Evolutionary conservation across 2,113 vertebrate species (phyloP), one percentile per base, ranked within the genome.

Genomic region (Tangachromis dhanisi): DNA sequence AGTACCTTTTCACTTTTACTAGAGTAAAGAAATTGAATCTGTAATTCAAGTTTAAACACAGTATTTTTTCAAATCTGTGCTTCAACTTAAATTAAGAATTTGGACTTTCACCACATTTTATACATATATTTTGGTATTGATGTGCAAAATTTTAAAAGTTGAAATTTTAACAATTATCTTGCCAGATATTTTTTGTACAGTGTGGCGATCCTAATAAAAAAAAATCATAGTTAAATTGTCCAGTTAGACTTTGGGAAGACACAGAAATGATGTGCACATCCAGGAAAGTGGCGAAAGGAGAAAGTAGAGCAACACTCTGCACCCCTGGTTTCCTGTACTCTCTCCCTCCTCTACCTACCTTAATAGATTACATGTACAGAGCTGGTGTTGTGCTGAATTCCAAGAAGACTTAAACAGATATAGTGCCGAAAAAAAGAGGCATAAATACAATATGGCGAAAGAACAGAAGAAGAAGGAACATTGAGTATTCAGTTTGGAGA

Each of bases 341-440:
- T 95, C 94, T 94, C 92, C 78, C 80, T 85, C 63, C 80, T 78
- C 90, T 88, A 79, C 91, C 90, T 91, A 54, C n/a, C 89, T 17
- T 96, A 97, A 97, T 96, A 94, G 96, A 93, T 96, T 84, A 88
- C 95, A 96, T 89, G 92, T 96, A 96, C 95, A 83, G 87, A 90
- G 90, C 76, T 84, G 86, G 88, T 88, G 90, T 89, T 86, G 71
- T 80, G 40, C 79, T 7, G 78, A 86, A 90, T 73, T 83, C 55
- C 35, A 31, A 91, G 42, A 91, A 85, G 83, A 89, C 76, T 55
- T 92, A 89, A 91, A 88, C 86, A 90, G 92, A 89, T 87, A 92
- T 26, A 54, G 45, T 9, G 26, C 26, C n/a, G 16, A 71, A 84
- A 87, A 51, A 88, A 47, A 51, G 26, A 78, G 57, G 29, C 81